phyloP scores from a whole-genome alignment of 2,888 invertebrate species.

The Microdon myrmicae region DNA sequence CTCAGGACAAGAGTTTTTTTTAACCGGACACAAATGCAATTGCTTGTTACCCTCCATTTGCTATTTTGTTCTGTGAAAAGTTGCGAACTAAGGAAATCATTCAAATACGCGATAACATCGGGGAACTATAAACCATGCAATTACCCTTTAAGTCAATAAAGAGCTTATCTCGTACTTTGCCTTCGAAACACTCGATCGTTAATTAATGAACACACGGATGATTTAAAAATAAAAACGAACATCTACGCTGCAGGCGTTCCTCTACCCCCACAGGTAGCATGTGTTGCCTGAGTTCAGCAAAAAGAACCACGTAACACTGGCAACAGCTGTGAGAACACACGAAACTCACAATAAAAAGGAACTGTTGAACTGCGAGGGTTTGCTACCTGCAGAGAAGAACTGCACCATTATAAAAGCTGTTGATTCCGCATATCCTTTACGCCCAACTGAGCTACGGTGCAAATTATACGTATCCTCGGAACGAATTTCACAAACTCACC shows the following conservation, averaged over 20 bases:
- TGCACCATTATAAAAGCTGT: slow-evolving; percentile 4
- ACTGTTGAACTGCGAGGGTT: slow-evolving; percentile 4
- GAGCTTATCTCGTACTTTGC: neutral
- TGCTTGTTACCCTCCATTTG: too few species aligned
- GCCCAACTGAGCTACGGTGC: slow-evolving; percentile 2
- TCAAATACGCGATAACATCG: too few species aligned
- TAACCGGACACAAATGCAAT: too few species aligned
- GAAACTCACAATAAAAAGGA: slow-evolving; percentile 18
- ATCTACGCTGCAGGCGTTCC: neutral
- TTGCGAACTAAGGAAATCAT: too few species aligned
- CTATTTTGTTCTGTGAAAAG: too few species aligned
- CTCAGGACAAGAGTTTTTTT: too few species aligned
- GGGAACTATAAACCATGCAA: too few species aligned
- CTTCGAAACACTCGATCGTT: slow-evolving; percentile 6
- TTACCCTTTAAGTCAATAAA: slow-evolving; percentile 13
- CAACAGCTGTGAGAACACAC: slow-evolving; percentile 8
- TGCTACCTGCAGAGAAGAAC: neutral
- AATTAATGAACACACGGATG: slow-evolving; percentile 19
- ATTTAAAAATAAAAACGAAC: slow-evolving; percentile 16
- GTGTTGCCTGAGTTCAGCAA: slow-evolving; percentile 5
- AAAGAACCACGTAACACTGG: slow-evolving; percentile 12
- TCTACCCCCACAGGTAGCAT: neutral
- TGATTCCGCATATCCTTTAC: slow-evolving; percentile 8
- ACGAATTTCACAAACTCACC: slow-evolving; percentile 20
- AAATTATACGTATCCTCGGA: slow-evolving; percentile 19